Conservation (phyloP, 1,140 invertebrate species). For the Lithobius niger region DNA sequence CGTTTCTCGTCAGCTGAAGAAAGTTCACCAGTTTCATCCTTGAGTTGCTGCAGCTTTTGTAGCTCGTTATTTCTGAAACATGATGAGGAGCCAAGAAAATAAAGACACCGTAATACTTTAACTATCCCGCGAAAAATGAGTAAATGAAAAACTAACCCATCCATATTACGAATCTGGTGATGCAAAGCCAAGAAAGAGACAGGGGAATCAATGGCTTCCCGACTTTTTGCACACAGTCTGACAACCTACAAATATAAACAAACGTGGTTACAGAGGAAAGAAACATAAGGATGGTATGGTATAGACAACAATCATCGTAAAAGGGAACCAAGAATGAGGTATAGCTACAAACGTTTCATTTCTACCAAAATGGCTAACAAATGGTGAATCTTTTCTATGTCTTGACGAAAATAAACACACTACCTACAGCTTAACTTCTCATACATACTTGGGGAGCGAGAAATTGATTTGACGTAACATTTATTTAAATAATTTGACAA, state of each 20-base stretch:
- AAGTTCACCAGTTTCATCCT: conserved; percentile 93
- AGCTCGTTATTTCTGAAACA: conserved; percentile 50
- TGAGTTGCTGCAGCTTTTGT: conserved; percentile 88
- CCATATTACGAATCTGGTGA: conserved; percentile 92
- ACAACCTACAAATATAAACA: conserved; percentile 45
- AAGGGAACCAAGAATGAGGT: no score
- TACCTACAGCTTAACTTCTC: no score
- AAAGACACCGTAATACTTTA: conserved; percentile 21
- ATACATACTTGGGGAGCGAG: no score
- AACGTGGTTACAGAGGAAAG: background rate
- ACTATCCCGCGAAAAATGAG: no score
- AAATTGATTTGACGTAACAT: no score
- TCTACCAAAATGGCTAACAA: no score
- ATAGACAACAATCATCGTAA: no score
- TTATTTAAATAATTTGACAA: no score
- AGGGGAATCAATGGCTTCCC: conserved; percentile 95
- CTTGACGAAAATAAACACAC: no score
- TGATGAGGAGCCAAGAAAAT: conserved; percentile 4
- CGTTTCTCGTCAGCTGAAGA: conserved; percentile 80
- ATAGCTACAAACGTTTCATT: no score
- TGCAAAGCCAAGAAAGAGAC: conserved; percentile 94
- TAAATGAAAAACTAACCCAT: conserved; percentile 35
- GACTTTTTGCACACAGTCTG: conserved; percentile 89
- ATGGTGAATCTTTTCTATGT: no score
- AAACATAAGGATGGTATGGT: no score